These are phyloP conservation scores for Latheticus oryzae DNA, from an alignment of 2,888 invertebrate species.

Conservation along the genomic window DNA sequence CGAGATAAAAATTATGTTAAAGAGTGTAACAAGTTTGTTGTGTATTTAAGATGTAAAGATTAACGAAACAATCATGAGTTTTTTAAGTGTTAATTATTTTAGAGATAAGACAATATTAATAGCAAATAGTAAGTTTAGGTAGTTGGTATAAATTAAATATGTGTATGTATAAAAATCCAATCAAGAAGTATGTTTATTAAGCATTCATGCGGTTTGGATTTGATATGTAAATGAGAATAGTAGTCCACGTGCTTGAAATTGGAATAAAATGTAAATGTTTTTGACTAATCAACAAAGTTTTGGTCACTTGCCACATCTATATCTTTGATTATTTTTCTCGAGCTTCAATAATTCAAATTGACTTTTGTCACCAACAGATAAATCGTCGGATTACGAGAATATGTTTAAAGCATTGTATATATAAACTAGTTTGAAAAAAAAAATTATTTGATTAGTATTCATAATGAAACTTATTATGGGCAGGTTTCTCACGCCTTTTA, in stretches of 20 bases:
- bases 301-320: constrained; percentile 13
- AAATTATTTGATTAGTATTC: constrained; percentile 26
- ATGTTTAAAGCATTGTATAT: too few species aligned
- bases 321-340: too few species aligned
- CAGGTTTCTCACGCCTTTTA: constrained; percentile 35
- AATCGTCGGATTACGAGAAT: constrained; percentile 21
- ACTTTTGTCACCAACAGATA: constrained; percentile 14
- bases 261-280: constrained; percentile 33
- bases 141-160: constrained; percentile 29
- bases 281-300: constrained; percentile 22
- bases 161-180: constrained; percentile 31
- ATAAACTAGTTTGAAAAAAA: constrained; percentile 6
- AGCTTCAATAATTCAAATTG: too few species aligned
- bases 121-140: too few species aligned
- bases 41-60: not conserved
- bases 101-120: too few species aligned
- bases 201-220: constrained; percentile 22
- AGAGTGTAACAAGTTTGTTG: not conserved
- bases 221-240: constrained; percentile 37
- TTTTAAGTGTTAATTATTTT: constrained; percentile 8
- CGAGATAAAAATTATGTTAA: constrained; percentile 8
- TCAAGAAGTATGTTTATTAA: constrained; percentile 34
- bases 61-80: constrained; percentile 1
- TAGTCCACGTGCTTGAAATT: constrained; percentile 40
- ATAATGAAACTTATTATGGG: constrained; percentile 32